These are phyloP conservation scores for Alentia gelatinosa DNA, from an alignment of 2,888 invertebrate species.

Conservation along the genomic window DNA sequence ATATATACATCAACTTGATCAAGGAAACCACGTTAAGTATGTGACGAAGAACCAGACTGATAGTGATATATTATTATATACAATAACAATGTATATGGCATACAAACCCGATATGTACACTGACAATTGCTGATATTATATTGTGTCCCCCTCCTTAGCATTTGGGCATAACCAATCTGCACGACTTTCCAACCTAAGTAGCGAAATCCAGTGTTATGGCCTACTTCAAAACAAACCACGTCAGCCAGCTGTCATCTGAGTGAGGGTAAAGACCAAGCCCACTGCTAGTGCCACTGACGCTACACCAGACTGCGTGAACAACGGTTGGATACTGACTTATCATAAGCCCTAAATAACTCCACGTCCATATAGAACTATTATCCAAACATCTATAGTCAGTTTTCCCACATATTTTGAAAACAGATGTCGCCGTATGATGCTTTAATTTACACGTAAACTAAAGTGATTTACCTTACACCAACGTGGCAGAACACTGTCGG, in stretches of 20 bases:
- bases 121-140: too few species aligned
- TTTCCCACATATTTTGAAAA: not conserved
- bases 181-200: too few species aligned
- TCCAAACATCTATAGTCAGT: not conserved
- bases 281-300: not conserved
- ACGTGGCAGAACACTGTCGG: constrained; percentile 52
- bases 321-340: not conserved
- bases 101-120: too few species aligned
- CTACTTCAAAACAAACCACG: constrained; percentile 38
- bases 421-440: not conserved
- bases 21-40: too few species aligned
- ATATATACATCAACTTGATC: too few species aligned
- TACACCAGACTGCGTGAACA: not conserved
- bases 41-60: too few species aligned
- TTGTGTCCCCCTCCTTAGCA: too few species aligned
- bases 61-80: too few species aligned
- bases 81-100: too few species aligned
- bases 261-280: not conserved
- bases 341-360: not conserved
- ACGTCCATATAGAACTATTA: not conserved
- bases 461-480: not conserved
- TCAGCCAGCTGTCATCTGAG: constrained; percentile 17
- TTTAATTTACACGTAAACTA: not conserved
- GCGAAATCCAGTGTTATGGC: too few species aligned
- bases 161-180: too few species aligned